These are phyloP conservation scores for Tiphia femorata DNA, from an alignment of 2,888 invertebrate species.

Conservation along the genomic window DNA sequence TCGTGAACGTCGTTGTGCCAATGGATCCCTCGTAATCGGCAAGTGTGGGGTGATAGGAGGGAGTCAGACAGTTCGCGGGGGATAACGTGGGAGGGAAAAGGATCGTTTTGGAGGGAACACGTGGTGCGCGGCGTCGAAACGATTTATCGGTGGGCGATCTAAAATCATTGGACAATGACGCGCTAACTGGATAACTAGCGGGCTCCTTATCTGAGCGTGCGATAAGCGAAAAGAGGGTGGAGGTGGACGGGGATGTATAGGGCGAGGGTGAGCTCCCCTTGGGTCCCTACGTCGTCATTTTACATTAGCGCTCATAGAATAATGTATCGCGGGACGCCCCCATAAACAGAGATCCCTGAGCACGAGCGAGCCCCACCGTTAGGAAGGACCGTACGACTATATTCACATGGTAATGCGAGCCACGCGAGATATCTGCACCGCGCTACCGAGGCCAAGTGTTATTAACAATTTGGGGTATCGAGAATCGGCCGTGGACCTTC, in stretches of 20 bases:
- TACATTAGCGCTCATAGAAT: conserved; percentile 65
- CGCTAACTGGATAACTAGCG: conserved; percentile 68
- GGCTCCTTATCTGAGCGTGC: conserved; percentile 52
- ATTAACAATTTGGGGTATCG: conserved; percentile 64
- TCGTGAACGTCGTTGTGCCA: conserved; percentile 10
- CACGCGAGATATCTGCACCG: conserved; percentile 52
- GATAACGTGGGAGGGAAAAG: conserved; percentile 7
- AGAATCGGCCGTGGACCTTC: conserved; percentile 24
- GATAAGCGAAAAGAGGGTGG: conserved; percentile 57
- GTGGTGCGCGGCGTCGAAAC: conserved; percentile 41
- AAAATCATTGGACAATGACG: conserved; percentile 65
- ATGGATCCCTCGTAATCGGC: conserved; percentile 13
- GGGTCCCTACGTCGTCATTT: conserved; percentile 55
- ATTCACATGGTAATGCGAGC: conserved; percentile 68
- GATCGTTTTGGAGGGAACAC: background rate
- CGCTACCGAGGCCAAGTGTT: conserved; percentile 57
- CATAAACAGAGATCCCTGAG: conserved; percentile 28
- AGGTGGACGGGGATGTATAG: too few relatives aligned
- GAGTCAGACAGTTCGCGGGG: too few relatives aligned
- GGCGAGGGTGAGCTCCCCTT: conserved; percentile 21
- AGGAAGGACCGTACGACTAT: conserved; percentile 55
- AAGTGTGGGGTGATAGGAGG: conserved; percentile 5
- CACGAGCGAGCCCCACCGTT: conserved; percentile 37
- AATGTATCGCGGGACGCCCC: conserved; percentile 57
- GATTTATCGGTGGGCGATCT: conserved; percentile 60